Evolutionary conservation across 2,113 vertebrate genomes (phyloP).

Genomic region (Sinocyclocheilus anshuiensis): DNA sequence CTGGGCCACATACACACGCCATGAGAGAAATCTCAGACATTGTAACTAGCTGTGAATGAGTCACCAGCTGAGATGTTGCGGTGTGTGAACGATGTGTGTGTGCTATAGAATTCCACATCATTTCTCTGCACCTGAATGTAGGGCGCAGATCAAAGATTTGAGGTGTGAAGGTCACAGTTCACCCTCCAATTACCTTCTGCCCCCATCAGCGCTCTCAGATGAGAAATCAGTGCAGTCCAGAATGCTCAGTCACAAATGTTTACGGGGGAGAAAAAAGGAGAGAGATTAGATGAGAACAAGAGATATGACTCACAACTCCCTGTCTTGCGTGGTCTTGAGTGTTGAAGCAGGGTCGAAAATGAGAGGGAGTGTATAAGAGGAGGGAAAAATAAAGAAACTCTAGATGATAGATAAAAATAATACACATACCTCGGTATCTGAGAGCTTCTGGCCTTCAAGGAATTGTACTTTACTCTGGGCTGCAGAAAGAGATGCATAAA

Average conservation of each 20-base stretch:
- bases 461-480: not conserved
- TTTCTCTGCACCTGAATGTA: not conserved
- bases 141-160: not conserved
- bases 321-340: not conserved
- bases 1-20: conserved; percentile 37
- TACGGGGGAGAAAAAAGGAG: not conserved
- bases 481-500: not conserved
- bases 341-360: not conserved
- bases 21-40: conserved; percentile 33
- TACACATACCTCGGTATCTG: not conserved
- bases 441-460: not conserved
- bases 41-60: conserved; percentile 47
- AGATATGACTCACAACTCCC: not conserved
- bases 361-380: not conserved
- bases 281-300: not conserved
- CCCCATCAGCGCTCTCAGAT: not conserved
- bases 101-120: not conserved
- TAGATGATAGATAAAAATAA: not conserved
- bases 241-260: conserved; percentile 4
- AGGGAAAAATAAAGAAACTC: not conserved
- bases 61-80: conserved; percentile 39
- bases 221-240: conserved; percentile 21
- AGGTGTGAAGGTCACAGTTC: not conserved
- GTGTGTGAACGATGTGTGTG: conserved; percentile 18
- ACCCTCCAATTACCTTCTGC: not conserved